Evolutionary conservation across 2,113 vertebrate genomes (phyloP), one percentile per base, ranked within the genome.

Genomic region (Actenoides hombroni): DNA sequence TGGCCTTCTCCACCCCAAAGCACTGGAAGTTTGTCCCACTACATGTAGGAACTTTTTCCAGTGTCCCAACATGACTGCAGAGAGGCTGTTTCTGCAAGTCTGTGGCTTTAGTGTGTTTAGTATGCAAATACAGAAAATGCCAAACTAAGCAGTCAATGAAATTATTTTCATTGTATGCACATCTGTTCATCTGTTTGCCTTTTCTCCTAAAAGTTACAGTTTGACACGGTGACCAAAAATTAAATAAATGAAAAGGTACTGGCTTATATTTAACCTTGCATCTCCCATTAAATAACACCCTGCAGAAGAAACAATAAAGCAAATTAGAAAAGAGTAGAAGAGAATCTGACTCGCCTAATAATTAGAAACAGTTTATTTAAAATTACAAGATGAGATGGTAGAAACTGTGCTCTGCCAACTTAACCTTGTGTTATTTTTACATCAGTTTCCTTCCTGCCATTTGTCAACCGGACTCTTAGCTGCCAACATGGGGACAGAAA

Each of bases 341-440:
- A 83, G 56, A 88, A 42, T 86, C 65, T 61, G 86, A 90, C 40
- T 59, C 0, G 8, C 44, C 57, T 79, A 86, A 92, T 69, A 93
- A 95, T 53, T 64, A 84, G 40, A 61, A 79, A 75, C 0, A 2
- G 67, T 57, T 86, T 74, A 93, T 51, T 83, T 75, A 33, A 96
- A 90, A 94, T 59, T 61, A 89, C 94, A 93, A 92, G 51, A 78
- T 68, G 33, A 29, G 69, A 81, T 59, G 44, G 80, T 26, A 93
- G 83, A 86, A 92, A 83, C 56, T 20, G 39, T 56, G 86, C 76
- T 95, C 65, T 82, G 83, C 73, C 86, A 96, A 31, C 65, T 75
- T 54, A 96, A 96, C 53, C 86, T 91, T 46, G 65, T 75, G 69
- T 84, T 96, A 95, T 95, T 96, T 96, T 96, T 70, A 87, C 48